phyloP scores from a whole-genome alignment of 2,888 invertebrate genomes.

The Prosopocoilus inquinatus region DNA sequence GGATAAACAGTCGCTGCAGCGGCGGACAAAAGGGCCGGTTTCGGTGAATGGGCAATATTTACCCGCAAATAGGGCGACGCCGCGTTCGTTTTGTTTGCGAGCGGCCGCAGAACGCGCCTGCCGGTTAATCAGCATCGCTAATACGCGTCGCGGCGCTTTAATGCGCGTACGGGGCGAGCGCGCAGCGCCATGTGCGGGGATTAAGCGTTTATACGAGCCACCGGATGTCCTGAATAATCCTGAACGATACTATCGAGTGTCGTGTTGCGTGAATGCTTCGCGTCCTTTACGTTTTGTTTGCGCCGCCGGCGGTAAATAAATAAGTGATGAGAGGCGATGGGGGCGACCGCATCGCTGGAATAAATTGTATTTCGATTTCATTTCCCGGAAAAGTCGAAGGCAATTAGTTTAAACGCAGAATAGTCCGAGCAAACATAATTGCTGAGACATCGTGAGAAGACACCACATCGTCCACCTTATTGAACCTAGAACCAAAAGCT shows the following conservation, averaged over 20 bases:
- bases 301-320: too few species aligned
- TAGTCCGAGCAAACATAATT: too few species aligned
- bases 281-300: too few species aligned
- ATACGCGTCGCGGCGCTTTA: constrained; percentile 6
- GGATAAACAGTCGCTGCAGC: background rate
- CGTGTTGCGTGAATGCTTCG: background rate
- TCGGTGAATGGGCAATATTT: constrained; percentile 29
- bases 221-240: constrained; percentile 7
- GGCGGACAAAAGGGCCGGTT: background rate
- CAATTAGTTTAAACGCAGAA: too few species aligned
- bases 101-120: constrained; percentile 25
- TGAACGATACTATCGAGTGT: background rate
- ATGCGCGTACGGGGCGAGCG: background rate
- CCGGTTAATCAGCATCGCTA: constrained; percentile 16
- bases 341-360: too few species aligned
- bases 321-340: too few species aligned
- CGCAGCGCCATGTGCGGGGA: constrained; percentile 19
- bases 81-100: constrained; percentile 33
- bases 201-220: constrained; percentile 22
- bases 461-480: too few species aligned
- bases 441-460: too few species aligned
- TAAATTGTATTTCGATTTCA: too few species aligned
- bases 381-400: too few species aligned
- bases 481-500: too few species aligned
- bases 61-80: constrained; percentile 31